Conservation (phyloP, 2,888 invertebrate genomes). For the Cosmia pyralina region DNA sequence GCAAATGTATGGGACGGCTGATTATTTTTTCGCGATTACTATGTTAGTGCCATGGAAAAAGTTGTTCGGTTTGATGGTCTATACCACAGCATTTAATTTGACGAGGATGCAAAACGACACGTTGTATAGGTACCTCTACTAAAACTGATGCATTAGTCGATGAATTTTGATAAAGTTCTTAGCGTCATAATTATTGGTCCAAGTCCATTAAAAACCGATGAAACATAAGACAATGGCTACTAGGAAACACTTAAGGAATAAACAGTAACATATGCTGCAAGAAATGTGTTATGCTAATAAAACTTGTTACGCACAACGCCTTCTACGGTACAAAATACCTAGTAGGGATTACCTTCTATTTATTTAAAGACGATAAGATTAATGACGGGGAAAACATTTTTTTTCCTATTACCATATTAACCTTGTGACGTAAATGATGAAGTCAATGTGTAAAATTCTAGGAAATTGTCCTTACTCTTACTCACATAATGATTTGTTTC, state of each 20-base stretch:
- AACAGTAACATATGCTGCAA: conserved; percentile 20
- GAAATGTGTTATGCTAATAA: conserved; percentile 43
- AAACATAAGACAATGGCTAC: neutral
- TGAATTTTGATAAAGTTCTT: neutral
- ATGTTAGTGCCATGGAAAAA: no score
- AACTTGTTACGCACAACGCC: conserved; percentile 17
- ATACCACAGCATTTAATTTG: no score
- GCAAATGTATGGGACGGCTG: no score
- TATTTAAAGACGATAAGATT: conserved; percentile 15
- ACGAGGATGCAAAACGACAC: no score
- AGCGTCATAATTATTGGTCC: neutral
- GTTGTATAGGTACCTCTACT: neutral
- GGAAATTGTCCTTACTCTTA: conserved; percentile 9
- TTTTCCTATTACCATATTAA: neutral
- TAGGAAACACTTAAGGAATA: conserved; percentile 14
- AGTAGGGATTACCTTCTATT: conserved; percentile 13
- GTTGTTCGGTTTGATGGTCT: no score
- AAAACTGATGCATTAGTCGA: neutral
- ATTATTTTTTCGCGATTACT: no score
- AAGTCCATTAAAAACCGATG: neutral
- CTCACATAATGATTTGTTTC: neutral
- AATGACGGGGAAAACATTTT: conserved; percentile 19
- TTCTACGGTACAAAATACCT: neutral
- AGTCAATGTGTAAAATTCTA: conserved; percentile 8
- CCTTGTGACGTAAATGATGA: conserved; percentile 16